These are phyloP conservation scores for Aricia artaxerxes DNA, from an alignment of 2,888 invertebrate genomes.

Conservation along the genomic window DNA sequence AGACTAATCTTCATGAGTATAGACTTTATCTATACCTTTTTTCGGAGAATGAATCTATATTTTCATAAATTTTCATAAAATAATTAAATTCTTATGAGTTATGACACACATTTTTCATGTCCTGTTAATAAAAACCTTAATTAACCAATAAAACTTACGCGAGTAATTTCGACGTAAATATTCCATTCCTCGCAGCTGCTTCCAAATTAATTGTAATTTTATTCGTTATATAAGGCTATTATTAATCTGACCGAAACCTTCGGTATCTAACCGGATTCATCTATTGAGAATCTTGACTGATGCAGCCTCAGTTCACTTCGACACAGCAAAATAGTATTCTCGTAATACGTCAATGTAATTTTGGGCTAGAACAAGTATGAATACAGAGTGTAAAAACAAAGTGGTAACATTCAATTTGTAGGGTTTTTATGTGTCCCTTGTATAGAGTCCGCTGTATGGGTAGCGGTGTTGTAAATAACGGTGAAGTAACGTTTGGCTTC, in stretches of 20 bases:
- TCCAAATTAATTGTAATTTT: constrained; percentile 26
- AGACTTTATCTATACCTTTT: not conserved
- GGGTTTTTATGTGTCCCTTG: too few relatives aligned
- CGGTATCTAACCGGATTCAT: not conserved
- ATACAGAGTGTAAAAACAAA: too few relatives aligned
- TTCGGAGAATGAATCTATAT: not conserved
- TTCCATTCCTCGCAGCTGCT: constrained; percentile 16
- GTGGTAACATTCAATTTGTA: too few relatives aligned
- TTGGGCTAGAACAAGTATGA: too few relatives aligned
- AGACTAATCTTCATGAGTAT: not conserved
- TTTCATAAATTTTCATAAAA: not conserved
- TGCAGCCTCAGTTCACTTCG: too few relatives aligned
- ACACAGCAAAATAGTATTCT: too few relatives aligned
- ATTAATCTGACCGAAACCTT: constrained; percentile 2
- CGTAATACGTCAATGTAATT: too few relatives aligned
- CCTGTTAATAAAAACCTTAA: not conserved
- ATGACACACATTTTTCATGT: not conserved
- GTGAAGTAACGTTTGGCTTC: too few relatives aligned
- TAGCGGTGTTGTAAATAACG: too few relatives aligned
- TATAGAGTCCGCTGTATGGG: too few relatives aligned
- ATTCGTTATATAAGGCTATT: not conserved
- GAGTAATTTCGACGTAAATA: constrained; percentile 18
- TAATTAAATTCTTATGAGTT: not conserved
- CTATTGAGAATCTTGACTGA: not conserved
- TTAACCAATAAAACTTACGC: not conserved